phyloP scores from a whole-genome alignment of 2,797 vertebrate genomes.

The Malurus splendens region DNA sequence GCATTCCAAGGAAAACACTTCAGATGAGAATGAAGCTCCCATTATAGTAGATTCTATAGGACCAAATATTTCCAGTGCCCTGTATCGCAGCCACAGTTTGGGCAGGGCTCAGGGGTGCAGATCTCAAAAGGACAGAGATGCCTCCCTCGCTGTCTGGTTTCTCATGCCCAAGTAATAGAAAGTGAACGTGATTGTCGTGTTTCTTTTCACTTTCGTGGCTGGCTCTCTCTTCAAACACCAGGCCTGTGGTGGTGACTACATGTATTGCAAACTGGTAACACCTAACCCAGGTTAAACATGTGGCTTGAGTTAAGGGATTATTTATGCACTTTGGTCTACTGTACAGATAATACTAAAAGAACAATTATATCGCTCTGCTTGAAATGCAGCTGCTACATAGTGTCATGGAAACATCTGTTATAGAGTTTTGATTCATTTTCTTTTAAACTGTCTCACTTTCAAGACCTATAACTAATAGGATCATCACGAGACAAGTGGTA shows the following conservation, averaged over 20 bases:
- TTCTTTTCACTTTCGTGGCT: background rate
- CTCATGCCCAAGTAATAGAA: background rate
- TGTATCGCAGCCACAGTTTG: fast-evolving
- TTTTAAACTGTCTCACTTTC: background rate
- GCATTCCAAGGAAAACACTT: background rate
- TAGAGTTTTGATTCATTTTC: background rate
- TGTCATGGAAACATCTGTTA: background rate
- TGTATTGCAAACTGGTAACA: background rate
- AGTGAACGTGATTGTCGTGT: fast-evolving
- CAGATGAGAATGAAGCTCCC: background rate
- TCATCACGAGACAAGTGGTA: fast-evolving
- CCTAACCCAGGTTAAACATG: background rate
- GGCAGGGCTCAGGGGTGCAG: background rate
- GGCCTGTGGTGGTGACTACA: background rate
- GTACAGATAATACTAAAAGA: background rate
- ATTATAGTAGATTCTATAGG: background rate
- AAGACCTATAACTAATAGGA: background rate
- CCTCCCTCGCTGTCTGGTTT: background rate
- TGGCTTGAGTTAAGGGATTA: background rate
- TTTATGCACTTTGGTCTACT: background rate
- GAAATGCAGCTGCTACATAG: background rate
- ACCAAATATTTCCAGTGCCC: background rate
- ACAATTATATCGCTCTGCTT: background rate
- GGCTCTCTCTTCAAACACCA: background rate
- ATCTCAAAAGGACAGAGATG: background rate